Conservation (phyloP, 2,888 invertebrate genomes). For the Nowickia ferox region DNA sequence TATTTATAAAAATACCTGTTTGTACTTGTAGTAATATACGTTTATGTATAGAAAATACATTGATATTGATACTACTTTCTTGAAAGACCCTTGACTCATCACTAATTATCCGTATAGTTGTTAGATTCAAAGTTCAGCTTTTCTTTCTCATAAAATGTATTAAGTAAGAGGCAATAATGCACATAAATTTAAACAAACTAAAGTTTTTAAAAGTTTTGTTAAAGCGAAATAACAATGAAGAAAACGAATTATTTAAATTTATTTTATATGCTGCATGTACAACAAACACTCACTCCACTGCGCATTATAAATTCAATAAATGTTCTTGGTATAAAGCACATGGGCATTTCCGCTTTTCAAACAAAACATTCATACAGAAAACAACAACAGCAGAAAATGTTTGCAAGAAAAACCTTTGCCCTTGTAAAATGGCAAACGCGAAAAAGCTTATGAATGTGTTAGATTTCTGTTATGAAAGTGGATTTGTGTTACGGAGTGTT, state of each 20-base stretch:
- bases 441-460: conserved; percentile 20
- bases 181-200: conserved; percentile 6
- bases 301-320: conserved; percentile 70
- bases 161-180: conserved; percentile 4
- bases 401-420: conserved; percentile 64
- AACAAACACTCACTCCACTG: conserved; percentile 10
- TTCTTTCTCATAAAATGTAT: neutral
- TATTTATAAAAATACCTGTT: too few species aligned
- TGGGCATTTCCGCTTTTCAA: conserved; percentile 68
- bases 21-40: too few species aligned
- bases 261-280: neutral
- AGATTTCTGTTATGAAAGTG: neutral
- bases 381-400: conserved; percentile 2
- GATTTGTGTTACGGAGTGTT: too few species aligned
- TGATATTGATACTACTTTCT: neutral
- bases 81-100: conserved; percentile 20
- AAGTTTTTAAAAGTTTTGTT: conserved; percentile 23
- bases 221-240: neutral
- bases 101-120: neutral
- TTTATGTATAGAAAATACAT: neutral
- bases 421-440: conserved; percentile 44
- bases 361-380: conserved; percentile 1
- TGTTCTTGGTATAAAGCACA: conserved; percentile 59
- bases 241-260: conserved; percentile 29
- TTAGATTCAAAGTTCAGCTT: conserved; percentile 21